Conservation (phyloP, 1,140 invertebrate species). For the Solenopsis invicta region DNA sequence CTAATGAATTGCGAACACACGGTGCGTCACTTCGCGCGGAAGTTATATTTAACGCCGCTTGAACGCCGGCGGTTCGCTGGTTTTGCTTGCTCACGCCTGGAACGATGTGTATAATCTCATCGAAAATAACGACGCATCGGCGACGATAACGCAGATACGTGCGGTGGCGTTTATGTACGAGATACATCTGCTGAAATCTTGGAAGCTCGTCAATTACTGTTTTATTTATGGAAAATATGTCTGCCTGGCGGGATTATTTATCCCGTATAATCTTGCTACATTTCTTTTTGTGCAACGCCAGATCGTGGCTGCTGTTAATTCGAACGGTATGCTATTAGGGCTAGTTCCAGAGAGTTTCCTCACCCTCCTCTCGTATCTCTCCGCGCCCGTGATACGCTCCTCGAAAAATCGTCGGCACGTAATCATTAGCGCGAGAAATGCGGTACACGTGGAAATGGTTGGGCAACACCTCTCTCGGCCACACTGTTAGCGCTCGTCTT, state of each 20-base stretch:
- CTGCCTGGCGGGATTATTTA: background rate
- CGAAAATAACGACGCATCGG: slow-evolving; percentile 30
- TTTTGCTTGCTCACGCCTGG: slow-evolving; percentile 21
- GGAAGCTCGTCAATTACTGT: background rate
- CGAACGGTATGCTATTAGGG: background rate
- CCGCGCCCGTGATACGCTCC: background rate
- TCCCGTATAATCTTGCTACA: background rate
- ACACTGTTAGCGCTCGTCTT: background rate
- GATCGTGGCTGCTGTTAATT: too few species aligned
- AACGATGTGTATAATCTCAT: slow-evolving; percentile 21
- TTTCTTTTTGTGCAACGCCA: background rate
- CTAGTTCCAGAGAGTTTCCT: background rate
- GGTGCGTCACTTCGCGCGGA: slow-evolving; percentile 51
- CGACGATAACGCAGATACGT: background rate
- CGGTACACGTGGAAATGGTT: slow-evolving; percentile 6
- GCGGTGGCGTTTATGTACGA: background rate
- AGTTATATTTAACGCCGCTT: slow-evolving; percentile 54
- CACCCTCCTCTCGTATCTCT: too few species aligned
- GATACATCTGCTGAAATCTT: background rate
- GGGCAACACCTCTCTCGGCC: background rate
- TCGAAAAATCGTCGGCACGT: background rate
- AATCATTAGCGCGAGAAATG: slow-evolving; percentile 31
- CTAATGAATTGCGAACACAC: slow-evolving; percentile 52
- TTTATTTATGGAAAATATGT: background rate
- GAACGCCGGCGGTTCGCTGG: slow-evolving; percentile 10